These are phyloP conservation scores for Mustela lutreola DNA, from an alignment of 2,113 vertebrate genomes.

Conservation along the genomic window DNA sequence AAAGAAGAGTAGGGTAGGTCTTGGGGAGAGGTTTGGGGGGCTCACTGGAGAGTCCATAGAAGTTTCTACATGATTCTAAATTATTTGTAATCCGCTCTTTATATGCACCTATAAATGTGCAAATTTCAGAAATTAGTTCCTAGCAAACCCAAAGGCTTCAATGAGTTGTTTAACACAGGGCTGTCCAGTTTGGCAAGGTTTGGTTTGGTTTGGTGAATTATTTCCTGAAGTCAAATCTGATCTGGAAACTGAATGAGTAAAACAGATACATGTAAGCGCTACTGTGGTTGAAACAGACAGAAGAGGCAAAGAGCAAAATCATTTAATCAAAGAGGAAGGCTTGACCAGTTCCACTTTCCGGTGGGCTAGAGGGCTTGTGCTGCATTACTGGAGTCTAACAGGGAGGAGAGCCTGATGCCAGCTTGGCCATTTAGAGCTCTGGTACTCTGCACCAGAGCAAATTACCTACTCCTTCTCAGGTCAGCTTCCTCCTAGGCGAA, in stretches of 20 bases:
- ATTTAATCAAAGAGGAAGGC: neutral
- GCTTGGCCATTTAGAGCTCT: neutral
- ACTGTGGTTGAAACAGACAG: neutral
- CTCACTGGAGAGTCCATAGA: no score
- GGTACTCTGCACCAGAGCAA: neutral
- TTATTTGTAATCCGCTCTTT: neutral
- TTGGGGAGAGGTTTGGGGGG: neutral
- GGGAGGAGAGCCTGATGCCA: neutral
- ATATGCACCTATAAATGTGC: neutral
- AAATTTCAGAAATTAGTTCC: slow-evolving; percentile 40
- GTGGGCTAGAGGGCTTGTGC: neutral
- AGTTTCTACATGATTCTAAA: neutral
- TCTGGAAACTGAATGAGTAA: slow-evolving; percentile 44
- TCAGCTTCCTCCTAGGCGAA: neutral
- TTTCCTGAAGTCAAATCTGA: slow-evolving; percentile 16
- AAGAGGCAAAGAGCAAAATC: neutral
- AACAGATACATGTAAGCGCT: slow-evolving; percentile 16
- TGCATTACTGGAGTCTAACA: neutral
- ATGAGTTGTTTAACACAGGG: neutral
- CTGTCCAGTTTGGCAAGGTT: neutral
- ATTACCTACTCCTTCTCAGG: neutral
- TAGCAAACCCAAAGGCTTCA: neutral
- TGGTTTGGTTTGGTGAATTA: neutral
- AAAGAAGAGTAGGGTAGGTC: neutral
- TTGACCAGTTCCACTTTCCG: neutral